phyloP scores from a whole-genome alignment of 2,113 vertebrate species.

The Greenwoodochromis staneri region DNA sequence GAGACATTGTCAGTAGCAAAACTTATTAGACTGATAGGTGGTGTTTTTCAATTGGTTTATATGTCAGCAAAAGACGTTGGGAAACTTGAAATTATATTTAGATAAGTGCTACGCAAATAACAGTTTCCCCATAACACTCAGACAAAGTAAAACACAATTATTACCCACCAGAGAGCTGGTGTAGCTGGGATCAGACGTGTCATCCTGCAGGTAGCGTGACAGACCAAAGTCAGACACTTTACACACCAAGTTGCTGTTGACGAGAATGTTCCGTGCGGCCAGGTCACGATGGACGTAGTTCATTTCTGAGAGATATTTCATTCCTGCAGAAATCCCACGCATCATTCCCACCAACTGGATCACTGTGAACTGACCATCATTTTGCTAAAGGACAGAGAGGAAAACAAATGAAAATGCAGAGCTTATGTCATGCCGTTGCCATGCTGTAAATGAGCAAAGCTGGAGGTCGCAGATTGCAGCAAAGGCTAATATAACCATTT shows the following conservation, averaged over 20 bases:
- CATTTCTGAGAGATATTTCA: constrained; percentile 98
- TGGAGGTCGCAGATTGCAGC: background rate
- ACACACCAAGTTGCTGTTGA: constrained; percentile 97
- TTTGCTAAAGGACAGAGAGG: constrained; percentile 78
- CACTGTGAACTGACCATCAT: constrained; percentile 95
- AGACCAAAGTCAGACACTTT: constrained; percentile 98
- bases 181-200: constrained; percentile 95
- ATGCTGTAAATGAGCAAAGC: background rate
- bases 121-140: background rate
- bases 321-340: constrained; percentile 90
- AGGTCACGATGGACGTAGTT: constrained; percentile 96
- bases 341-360: constrained; percentile 99
- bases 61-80: background rate
- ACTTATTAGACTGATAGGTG: background rate
- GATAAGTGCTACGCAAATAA: background rate
- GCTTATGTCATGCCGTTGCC: background rate
- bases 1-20: background rate
- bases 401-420: background rate
- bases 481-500: background rate
- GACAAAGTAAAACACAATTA: background rate
- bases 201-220: constrained; percentile 94
- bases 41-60: background rate
- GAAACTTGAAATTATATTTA: background rate
- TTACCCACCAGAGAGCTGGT: constrained; percentile 91
- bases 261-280: constrained; percentile 94